Conservation (phyloP, 23 tunicate species). For the Halocynthia aurantium region DNA sequence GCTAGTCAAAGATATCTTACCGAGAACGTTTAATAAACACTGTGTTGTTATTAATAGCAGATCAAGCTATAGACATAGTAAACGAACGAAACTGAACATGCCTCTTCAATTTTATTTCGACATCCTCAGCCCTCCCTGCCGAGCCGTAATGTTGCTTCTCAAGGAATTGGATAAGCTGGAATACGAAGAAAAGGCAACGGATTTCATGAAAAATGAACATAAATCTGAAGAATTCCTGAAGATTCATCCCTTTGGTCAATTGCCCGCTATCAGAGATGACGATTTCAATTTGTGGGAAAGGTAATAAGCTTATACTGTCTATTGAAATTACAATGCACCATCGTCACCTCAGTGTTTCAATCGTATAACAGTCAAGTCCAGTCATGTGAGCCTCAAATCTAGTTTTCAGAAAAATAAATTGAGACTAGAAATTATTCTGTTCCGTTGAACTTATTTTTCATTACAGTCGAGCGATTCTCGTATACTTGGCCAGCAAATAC, state of each 20-base stretch:
- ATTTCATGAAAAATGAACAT: slow-evolving; percentile 12
- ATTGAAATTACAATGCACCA: not conserved
- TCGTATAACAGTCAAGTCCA: not conserved
- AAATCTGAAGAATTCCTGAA: not conserved
- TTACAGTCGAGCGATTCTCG: slow-evolving; percentile 29
- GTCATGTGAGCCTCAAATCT: not conserved
- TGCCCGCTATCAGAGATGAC: slow-evolving; percentile 9
- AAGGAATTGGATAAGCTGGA: not conserved
- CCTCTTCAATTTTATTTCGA: slow-evolving; percentile 10
- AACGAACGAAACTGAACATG: not conserved
- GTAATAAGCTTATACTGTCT: not conserved
- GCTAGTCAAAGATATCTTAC: too few relatives aligned
- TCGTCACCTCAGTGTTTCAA: not conserved
- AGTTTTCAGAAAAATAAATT: not conserved
- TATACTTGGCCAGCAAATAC: slow-evolving; percentile 15
- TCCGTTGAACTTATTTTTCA: not conserved
- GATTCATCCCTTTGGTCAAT: not conserved
- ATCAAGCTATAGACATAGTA: too few relatives aligned
- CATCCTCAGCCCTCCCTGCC: slow-evolving; percentile 12
- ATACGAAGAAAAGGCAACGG: not conserved
- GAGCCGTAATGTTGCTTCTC: not conserved
- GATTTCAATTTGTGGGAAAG: slow-evolving; percentile 4
- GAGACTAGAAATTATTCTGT: not conserved
- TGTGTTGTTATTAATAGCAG: too few relatives aligned
- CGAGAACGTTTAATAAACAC: too few relatives aligned